Evolutionary conservation across 2,797 vertebrate genomes (phyloP).

Genomic region (Anguilla pacifica): DNA sequence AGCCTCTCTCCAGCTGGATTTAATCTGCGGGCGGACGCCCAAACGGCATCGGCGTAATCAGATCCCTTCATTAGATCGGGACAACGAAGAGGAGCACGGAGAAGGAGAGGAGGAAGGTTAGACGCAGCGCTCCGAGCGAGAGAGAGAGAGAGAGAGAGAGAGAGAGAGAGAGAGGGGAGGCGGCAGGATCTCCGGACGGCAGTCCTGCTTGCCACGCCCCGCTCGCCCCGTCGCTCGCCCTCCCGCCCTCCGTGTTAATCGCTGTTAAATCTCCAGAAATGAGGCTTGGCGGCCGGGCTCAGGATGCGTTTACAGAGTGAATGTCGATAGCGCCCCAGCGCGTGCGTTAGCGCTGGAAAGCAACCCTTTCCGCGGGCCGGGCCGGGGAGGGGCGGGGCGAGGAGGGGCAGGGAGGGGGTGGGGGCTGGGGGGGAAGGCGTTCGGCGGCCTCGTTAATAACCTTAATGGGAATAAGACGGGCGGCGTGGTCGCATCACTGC

Average conservation of each 20-base stretch:
- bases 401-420: not conserved
- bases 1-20: constrained; percentile 13
- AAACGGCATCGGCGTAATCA: constrained; percentile 36
- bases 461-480: not conserved
- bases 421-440: not conserved
- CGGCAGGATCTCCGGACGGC: not conserved
- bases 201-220: too few relatives aligned
- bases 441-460: constrained; percentile 1
- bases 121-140: not conserved
- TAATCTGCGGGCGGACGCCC: constrained; percentile 21
- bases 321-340: not conserved
- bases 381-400: not conserved
- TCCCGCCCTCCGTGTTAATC: constrained; percentile 33
- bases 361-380: too few relatives aligned
- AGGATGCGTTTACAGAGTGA: constrained; percentile 8
- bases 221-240: not conserved
- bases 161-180: not conserved
- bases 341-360: not conserved
- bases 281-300: not conserved
- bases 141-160: too few relatives aligned
- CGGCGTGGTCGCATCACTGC: not conserved
- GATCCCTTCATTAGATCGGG: constrained; percentile 38
- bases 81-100: not conserved
- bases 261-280: constrained; percentile 36
- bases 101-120: constrained; percentile 13